Percentiles rank a stretch among this genome's conserved stretches.
phyloP scores from a whole-genome alignment of 2,113 vertebrate species.

The Amblyornis subalaris region DNA sequence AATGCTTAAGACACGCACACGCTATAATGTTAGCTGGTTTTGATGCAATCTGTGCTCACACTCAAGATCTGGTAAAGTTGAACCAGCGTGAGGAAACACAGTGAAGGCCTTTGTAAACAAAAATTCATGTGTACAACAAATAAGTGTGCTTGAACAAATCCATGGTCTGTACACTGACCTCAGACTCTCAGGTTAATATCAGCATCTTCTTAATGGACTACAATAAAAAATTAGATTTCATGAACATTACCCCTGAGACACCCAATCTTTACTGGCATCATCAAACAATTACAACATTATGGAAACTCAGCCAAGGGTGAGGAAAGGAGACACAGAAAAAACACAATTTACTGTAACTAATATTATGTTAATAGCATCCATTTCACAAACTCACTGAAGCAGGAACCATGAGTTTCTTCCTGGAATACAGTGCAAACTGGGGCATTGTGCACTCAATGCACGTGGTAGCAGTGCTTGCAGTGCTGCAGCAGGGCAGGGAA shows the following conservation, averaged over 20 bases:
- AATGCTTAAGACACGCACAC: not conserved
- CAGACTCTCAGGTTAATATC: not conserved
- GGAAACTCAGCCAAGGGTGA: not conserved
- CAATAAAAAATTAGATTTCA: not conserved
- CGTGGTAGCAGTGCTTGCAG: rapidly evolving
- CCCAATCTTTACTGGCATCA: not conserved
- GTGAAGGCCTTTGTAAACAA: not conserved
- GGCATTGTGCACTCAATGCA: not conserved
- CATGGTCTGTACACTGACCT: not conserved
- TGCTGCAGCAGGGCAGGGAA: not conserved
- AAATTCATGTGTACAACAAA: not conserved
- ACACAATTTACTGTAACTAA: not conserved
- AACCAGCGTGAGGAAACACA: not conserved
- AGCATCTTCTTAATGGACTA: not conserved
- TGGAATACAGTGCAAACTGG: not conserved
- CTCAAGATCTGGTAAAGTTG: not conserved
- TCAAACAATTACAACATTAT: not conserved
- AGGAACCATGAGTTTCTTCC: not conserved
- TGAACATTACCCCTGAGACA: not conserved
- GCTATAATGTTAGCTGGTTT: not conserved
- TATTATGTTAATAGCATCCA: not conserved
- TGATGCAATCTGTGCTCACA: not conserved
- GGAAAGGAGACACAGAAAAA: not conserved
- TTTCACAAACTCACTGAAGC: not conserved
- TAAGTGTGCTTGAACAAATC: not conserved